phyloP scores from a whole-genome alignment of 2,113 vertebrate species.

The Siniperca chuatsi region DNA sequence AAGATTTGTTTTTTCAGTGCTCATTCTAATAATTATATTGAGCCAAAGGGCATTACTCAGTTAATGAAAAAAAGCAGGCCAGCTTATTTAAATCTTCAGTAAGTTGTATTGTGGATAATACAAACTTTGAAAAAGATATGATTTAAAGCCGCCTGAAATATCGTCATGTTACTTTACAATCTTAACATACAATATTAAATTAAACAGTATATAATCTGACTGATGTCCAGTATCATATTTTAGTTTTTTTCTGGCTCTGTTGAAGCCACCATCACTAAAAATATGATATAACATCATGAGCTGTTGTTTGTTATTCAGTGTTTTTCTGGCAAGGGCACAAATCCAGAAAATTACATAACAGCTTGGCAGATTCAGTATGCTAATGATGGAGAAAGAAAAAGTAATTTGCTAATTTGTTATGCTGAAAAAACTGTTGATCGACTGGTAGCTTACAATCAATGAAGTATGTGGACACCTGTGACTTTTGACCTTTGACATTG shows the following conservation, averaged over 20 bases:
- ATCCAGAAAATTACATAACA: conserved; percentile 20
- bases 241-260: not conserved
- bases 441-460: not conserved
- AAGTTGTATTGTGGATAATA: too few relatives aligned
- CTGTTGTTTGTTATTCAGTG: conserved; percentile 7
- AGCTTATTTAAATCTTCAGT: not conserved
- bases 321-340: conserved; percentile 31
- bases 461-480: not conserved
- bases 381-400: not conserved
- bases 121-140: too few relatives aligned
- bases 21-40: not conserved
- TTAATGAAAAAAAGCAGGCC: not conserved
- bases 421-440: not conserved
- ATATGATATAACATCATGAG: conserved; percentile 8
- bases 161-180: not conserved
- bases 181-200: not conserved
- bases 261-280: not conserved
- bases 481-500: not conserved
- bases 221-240: not conserved
- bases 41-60: too few relatives aligned
- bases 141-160: not conserved
- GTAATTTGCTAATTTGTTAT: not conserved
- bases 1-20: not conserved
- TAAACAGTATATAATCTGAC: not conserved
- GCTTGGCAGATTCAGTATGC: conserved; percentile 10